phyloP scores from a whole-genome alignment of 2,797 vertebrate species.

The Tiaroga cobitis region DNA sequence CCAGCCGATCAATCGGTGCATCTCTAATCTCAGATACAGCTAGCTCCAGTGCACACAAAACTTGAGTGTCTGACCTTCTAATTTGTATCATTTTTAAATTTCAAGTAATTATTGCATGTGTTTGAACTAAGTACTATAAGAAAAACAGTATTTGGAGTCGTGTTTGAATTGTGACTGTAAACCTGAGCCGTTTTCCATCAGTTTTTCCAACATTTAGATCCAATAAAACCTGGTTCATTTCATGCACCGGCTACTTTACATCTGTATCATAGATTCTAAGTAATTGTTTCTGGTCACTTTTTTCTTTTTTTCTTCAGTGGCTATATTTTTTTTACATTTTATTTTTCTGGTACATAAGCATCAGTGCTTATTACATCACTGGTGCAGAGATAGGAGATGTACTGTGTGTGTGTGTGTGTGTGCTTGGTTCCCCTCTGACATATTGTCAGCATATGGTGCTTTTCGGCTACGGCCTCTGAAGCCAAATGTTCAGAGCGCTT shows the following conservation, averaged over 20 bases:
- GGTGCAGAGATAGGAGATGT: background rate
- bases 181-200: background rate
- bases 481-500: slow-evolving; percentile 45
- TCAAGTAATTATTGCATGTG: background rate
- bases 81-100: background rate
- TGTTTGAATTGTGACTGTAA: background rate
- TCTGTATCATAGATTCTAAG: background rate
- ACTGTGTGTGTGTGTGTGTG: background rate
- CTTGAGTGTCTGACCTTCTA: background rate
- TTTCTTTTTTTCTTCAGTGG: background rate
- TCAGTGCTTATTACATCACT: background rate
- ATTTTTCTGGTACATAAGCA: background rate
- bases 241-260: background rate
- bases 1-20: no score
- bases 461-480: slow-evolving; percentile 37
- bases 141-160: background rate
- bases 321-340: background rate
- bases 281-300: background rate
- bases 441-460: slow-evolving; percentile 55
- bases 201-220: background rate
- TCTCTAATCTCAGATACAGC: slow-evolving; percentile 7
- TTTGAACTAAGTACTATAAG: background rate
- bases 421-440: slow-evolving; percentile 31
- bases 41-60: slow-evolving; percentile 14
- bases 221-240: background rate